phyloP scores from a whole-genome alignment of 64 coral and sea anemone genomes.

The Dendrophyllia cribrosa region DNA sequence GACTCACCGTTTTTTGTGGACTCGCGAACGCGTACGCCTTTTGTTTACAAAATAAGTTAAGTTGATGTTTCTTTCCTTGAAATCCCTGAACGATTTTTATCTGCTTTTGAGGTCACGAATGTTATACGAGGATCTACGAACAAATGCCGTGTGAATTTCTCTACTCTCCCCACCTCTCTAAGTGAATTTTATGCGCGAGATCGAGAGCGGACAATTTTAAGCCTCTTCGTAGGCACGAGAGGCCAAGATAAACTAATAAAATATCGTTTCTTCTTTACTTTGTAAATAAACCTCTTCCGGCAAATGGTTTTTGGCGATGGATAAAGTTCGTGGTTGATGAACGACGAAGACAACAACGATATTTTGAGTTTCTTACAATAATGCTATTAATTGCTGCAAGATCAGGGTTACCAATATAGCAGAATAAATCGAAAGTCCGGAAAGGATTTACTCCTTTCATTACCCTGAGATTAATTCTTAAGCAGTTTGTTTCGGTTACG shows the following conservation, averaged over 20 bases:
- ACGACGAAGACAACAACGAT: neutral
- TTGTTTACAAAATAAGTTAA: slow-evolving; percentile 31
- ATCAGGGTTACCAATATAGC: neutral
- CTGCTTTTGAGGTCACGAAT: slow-evolving; percentile 26
- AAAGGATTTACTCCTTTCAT: slow-evolving; percentile 13
- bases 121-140: neutral
- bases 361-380: neutral
- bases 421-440: neutral
- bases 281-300: neutral
- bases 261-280: neutral
- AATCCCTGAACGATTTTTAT: neutral
- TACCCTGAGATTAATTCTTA: slow-evolving; percentile 5
- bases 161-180: neutral
- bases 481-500: neutral
- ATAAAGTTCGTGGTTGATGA: neutral
- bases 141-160: neutral
- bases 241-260: neutral
- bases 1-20: slow-evolving; percentile 1
- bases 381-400: neutral
- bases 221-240: too few relatives aligned
- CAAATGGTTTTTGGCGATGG: neutral
- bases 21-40: neutral
- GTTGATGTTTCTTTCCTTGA: neutral
- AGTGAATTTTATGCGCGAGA: neutral
- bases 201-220: neutral